phyloP scores from a whole-genome alignment of 2,797 vertebrate genomes.

The Phrynocephalus vlangalii region DNA sequence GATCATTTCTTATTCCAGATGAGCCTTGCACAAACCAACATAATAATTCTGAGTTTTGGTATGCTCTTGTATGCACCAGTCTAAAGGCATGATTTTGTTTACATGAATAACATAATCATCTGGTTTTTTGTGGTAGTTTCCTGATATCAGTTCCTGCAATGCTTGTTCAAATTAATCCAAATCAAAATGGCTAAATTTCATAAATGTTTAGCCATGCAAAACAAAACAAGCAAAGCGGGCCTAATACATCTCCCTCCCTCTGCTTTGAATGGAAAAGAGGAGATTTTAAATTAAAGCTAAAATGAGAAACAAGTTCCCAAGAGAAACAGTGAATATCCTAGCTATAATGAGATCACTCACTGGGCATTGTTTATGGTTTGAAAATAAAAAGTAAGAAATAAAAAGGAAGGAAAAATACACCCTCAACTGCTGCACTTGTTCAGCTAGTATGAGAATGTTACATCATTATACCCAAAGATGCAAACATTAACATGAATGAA shows the following conservation, averaged over 20 bases:
- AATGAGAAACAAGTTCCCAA: slow-evolving; percentile 1
- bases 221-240: slow-evolving; percentile 9
- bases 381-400: not conserved
- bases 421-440: not conserved
- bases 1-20: not conserved
- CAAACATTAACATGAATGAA: not conserved
- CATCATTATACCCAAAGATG: not conserved
- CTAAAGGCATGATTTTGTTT: not conserved
- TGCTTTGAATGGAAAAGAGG: not conserved
- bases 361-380: not conserved
- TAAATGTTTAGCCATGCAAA: slow-evolving; percentile 8
- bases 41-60: not conserved
- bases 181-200: slow-evolving; percentile 22
- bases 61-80: not conserved
- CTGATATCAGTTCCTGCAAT: not conserved
- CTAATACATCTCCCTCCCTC: not conserved
- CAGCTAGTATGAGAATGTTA: not conserved
- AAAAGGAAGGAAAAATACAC: not conserved
- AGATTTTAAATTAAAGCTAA: slow-evolving; percentile 28
- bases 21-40: not conserved
- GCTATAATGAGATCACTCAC: slow-evolving; percentile 11
- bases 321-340: not conserved
- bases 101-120: not conserved
- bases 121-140: not conserved
- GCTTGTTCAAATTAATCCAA: not conserved